Evolutionary conservation across 2,888 invertebrate genomes (phyloP).

Genomic region (Hirtodrosophila duncani): DNA sequence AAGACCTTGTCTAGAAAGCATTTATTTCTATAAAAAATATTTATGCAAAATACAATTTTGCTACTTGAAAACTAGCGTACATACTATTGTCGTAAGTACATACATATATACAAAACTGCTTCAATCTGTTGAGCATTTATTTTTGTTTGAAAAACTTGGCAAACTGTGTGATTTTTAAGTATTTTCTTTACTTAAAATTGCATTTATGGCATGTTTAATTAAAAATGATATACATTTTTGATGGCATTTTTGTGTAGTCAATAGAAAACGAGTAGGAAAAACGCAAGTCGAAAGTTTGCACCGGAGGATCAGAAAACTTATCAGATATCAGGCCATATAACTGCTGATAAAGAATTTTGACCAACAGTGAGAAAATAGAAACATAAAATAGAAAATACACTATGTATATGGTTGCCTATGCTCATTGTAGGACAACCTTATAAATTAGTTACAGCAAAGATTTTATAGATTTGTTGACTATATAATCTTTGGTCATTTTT

Average conservation of each 20-base stretch:
- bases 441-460: conserved; percentile 18
- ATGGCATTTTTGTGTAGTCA: conserved; percentile 68
- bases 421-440: conserved; percentile 12
- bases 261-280: conserved; percentile 40
- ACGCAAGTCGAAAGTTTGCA: conserved; percentile 7
- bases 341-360: conserved; percentile 17
- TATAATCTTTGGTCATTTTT: too few relatives aligned
- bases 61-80: conserved; percentile 14
- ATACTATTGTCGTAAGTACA: conserved; percentile 8
- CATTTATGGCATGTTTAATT: conserved; percentile 21
- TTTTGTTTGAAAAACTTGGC: conserved; percentile 35
- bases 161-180: conserved; percentile 20
- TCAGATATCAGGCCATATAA: conserved; percentile 26
- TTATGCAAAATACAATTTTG: too few relatives aligned
- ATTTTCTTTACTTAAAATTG: conserved; percentile 8
- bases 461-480: too few relatives aligned
- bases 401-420: conserved; percentile 9
- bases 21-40: too few relatives aligned
- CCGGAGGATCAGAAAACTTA: conserved; percentile 4
- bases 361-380: background rate
- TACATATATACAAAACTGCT: conserved; percentile 12
- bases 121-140: conserved; percentile 37
- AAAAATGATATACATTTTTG: conserved; percentile 30
- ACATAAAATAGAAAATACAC: conserved; percentile 1
- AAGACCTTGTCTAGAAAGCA: too few relatives aligned